phyloP scores from a whole-genome alignment of 2,797 vertebrate genomes.

The Enteromius viviparus region DNA sequence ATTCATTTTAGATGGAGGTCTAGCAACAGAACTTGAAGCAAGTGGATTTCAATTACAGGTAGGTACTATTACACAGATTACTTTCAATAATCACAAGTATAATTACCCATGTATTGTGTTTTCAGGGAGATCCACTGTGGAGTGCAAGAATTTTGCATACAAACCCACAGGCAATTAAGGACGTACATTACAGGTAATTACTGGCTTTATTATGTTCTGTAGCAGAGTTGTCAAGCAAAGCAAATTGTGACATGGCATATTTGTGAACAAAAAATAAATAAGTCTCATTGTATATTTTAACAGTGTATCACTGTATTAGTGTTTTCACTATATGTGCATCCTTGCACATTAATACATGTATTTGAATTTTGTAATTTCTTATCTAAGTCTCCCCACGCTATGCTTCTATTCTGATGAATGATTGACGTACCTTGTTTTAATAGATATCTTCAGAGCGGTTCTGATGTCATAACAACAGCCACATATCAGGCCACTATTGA shows the following conservation, averaged over 20 bases:
- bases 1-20: slow-evolving; percentile 80
- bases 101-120: neutral
- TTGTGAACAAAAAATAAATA: neutral
- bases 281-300: too few species aligned
- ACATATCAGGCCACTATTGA: slow-evolving; percentile 82
- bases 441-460: slow-evolving; percentile 80
- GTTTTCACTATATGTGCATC: neutral
- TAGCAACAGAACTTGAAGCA: slow-evolving; percentile 81
- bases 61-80: neutral
- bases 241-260: neutral
- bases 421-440: neutral
- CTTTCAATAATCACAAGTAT: neutral
- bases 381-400: neutral
- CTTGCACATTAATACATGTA: neutral
- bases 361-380: neutral
- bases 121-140: slow-evolving; percentile 84
- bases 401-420: neutral
- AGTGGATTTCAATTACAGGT: slow-evolving; percentile 77
- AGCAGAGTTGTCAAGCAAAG: neutral
- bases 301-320: neutral
- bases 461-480: slow-evolving; percentile 80
- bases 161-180: slow-evolving; percentile 77
- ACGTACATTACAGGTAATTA: slow-evolving; percentile 77
- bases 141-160: slow-evolving; percentile 80
- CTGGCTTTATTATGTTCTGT: slow-evolving; percentile 1